phyloP scores from a whole-genome alignment of 92 coral and sea anemone genomes.

The Zoanthus sociatus region DNA sequence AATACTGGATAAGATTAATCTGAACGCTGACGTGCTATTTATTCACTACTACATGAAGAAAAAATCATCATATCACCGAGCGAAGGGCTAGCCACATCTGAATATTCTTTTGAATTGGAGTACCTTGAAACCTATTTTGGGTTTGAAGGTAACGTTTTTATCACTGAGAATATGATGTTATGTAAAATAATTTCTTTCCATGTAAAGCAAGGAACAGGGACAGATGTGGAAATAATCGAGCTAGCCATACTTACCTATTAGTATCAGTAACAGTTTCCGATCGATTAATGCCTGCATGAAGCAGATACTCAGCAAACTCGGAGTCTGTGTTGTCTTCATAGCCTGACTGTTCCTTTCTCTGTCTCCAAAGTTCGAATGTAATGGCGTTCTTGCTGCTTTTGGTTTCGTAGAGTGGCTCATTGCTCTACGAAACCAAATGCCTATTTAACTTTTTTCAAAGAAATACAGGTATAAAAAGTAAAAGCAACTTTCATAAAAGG shows the following conservation, averaged over 20 bases:
- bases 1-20: neutral
- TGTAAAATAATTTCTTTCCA: neutral
- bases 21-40: conserved; percentile 11
- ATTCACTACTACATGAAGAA: neutral
- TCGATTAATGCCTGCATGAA: neutral
- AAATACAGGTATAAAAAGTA: neutral
- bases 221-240: neutral
- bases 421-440: neutral
- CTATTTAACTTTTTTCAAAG: neutral
- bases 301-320: conserved; percentile 18
- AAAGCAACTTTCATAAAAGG: neutral
- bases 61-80: neutral
- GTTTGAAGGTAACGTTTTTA: neutral
- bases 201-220: conserved; percentile 18
- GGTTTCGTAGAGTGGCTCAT: conserved; percentile 18
- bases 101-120: neutral
- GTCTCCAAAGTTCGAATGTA: neutral
- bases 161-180: neutral
- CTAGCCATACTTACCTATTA: conserved; percentile 1
- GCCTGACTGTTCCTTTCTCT: conserved; percentile 5
- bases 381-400: conserved; percentile 27
- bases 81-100: neutral
- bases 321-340: neutral
- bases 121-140: conserved; percentile 8
- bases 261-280: neutral